Conservation (phyloP, 2,113 vertebrate genomes). For the Pelodiscus sinensis region DNA sequence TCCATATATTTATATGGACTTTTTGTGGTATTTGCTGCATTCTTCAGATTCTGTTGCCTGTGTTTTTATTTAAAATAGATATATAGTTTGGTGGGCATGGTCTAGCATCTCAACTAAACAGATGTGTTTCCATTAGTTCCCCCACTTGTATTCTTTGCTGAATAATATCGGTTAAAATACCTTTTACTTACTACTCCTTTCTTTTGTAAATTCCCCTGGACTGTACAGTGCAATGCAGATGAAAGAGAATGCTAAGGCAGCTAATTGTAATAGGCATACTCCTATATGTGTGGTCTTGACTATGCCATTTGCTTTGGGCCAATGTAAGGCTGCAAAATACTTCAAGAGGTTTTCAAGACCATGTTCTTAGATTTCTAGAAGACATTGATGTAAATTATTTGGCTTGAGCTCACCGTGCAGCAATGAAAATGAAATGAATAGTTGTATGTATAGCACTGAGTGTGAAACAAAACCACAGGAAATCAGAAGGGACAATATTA, state of each 20-base stretch:
- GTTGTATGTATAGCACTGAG: background rate
- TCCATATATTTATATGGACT: slow-evolving; percentile 67
- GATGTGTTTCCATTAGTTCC: slow-evolving; percentile 37
- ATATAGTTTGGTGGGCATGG: slow-evolving; percentile 37
- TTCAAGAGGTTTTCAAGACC: background rate
- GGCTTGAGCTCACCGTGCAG: rapidly evolving
- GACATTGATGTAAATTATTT: rapidly evolving
- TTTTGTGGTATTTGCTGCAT: slow-evolving; percentile 51
- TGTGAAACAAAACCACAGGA: background rate
- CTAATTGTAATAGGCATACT: background rate
- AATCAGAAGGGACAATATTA: background rate
- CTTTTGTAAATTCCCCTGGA: background rate
- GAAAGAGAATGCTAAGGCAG: background rate
- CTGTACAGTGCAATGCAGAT: rapidly evolving
- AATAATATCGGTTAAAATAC: slow-evolving; percentile 35
- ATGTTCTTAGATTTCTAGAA: background rate
- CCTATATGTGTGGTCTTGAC: background rate
- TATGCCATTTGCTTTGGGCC: background rate
- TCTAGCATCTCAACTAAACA: background rate
- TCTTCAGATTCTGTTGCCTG: slow-evolving; percentile 63
- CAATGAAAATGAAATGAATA: background rate
- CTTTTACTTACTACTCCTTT: slow-evolving; percentile 4
- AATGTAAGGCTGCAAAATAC: background rate
- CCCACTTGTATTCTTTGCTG: slow-evolving; percentile 50
- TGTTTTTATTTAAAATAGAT: slow-evolving; percentile 30